A percentile compares a stretch with the other conserved stretches of the same genome.
phyloP scores from a whole-genome alignment of 2,113 vertebrate genomes.

The Phycodurus eques region DNA sequence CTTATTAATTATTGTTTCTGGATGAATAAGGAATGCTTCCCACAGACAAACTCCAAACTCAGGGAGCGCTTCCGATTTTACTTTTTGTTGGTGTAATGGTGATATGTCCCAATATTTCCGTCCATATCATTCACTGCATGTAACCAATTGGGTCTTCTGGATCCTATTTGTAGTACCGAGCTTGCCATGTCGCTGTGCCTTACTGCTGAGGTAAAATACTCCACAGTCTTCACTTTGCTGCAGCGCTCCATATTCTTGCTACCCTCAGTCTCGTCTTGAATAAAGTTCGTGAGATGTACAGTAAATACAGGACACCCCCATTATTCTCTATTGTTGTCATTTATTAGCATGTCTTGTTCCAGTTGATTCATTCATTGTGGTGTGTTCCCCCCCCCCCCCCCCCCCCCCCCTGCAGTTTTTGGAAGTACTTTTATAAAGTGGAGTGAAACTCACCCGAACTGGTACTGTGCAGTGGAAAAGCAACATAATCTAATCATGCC shows the following conservation, averaged over 20 bases:
- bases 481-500: background rate
- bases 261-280: background rate
- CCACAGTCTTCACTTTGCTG: background rate
- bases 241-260: background rate
- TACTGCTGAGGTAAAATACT: background rate
- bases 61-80: background rate
- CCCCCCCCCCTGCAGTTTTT: background rate
- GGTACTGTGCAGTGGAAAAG: background rate
- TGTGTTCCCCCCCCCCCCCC: background rate
- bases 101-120: background rate
- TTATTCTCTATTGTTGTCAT: background rate
- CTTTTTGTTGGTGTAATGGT: background rate
- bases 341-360: background rate
- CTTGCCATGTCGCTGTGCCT: too few species aligned
- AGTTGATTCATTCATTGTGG: background rate
- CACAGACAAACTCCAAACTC: background rate
- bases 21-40: background rate
- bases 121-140: background rate
- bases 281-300: background rate
- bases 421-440: background rate
- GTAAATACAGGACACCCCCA: too few species aligned
- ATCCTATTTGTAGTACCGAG: background rate
- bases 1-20: background rate
- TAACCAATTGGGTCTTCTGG: background rate
- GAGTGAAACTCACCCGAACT: background rate